Conservation (phyloP, 2,888 invertebrate genomes). For the Lysandra bellargus region DNA sequence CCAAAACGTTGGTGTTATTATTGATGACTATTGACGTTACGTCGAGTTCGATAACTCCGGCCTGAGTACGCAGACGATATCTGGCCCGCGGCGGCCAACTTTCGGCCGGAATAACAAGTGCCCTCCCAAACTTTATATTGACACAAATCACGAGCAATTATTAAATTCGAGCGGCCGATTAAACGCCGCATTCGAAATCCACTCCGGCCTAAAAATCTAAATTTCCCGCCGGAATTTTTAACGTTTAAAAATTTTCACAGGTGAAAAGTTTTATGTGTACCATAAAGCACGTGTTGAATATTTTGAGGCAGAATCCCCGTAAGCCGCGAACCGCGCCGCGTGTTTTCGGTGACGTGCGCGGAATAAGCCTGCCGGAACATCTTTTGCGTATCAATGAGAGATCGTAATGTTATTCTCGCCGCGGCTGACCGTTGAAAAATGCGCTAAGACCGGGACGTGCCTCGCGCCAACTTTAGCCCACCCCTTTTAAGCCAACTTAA, state of each 20-base stretch:
- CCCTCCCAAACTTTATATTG: slow-evolving; percentile 31
- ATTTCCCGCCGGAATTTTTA: neutral
- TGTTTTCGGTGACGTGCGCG: slow-evolving; percentile 43
- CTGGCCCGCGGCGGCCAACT: slow-evolving; percentile 35
- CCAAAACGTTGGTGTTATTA: slow-evolving; percentile 46
- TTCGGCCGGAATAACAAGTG: slow-evolving; percentile 37
- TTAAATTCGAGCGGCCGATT: neutral
- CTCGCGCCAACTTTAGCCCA: slow-evolving; percentile 2
- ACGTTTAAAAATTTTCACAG: neutral
- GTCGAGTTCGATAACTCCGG: slow-evolving; percentile 42
- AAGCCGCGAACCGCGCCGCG: slow-evolving; percentile 42
- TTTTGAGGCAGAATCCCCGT: slow-evolving; percentile 45
- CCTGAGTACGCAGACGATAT: slow-evolving; percentile 42
- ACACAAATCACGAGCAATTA: slow-evolving; percentile 13
- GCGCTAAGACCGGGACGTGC: slow-evolving; percentile 25
- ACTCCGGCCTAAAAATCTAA: neutral
- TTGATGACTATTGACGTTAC: slow-evolving; percentile 48
- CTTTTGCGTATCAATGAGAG: slow-evolving; percentile 40
- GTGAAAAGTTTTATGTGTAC: slow-evolving; percentile 17
- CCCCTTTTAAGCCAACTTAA: slow-evolving; percentile 25
- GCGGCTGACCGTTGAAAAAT: slow-evolving; percentile 29
- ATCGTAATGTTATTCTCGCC: slow-evolving; percentile 33
- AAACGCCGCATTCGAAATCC: neutral
- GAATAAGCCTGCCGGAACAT: slow-evolving; percentile 41
- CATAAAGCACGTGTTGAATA: slow-evolving; percentile 42